A percentile compares a stretch with the other conserved stretches of the same genome.
phyloP scores from a whole-genome alignment of 1,140 invertebrate species.

The Latrodectus geometricus region DNA sequence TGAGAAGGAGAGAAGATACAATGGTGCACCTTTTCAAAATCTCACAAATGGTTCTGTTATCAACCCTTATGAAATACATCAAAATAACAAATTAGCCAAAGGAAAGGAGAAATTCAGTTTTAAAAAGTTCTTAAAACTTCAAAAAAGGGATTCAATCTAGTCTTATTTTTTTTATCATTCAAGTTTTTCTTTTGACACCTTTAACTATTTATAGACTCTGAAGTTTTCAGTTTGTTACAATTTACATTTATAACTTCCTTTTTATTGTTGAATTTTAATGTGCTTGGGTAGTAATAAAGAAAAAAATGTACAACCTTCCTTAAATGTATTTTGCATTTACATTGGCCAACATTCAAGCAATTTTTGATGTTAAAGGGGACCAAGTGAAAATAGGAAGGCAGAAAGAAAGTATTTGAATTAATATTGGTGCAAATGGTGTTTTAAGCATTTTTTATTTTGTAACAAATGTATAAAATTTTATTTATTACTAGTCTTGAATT shows the following conservation, averaged over 20 bases:
- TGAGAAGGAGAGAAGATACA: constrained; percentile 7
- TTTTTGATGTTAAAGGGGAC: background rate
- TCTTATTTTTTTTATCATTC: constrained; percentile 10
- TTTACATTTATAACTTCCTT: background rate
- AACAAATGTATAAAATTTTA: background rate
- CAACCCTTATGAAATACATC: background rate
- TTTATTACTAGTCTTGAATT: constrained; percentile 40
- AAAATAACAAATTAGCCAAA: constrained; percentile 8
- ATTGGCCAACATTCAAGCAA: background rate
- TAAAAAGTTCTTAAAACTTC: constrained; percentile 53
- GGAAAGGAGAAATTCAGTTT: constrained; percentile 49
- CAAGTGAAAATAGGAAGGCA: background rate
- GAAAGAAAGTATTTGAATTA: background rate
- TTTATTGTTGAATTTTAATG: background rate
- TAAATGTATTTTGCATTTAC: background rate
- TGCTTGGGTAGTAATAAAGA: background rate
- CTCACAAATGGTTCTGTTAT: constrained; percentile 44
- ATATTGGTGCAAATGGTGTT: background rate
- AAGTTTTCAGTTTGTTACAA: background rate
- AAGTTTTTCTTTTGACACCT: background rate
- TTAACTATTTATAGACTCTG: constrained; percentile 1
- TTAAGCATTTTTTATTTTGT: background rate
- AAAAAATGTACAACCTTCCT: background rate
- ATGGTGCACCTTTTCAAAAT: constrained; percentile 44
- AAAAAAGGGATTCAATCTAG: constrained; percentile 61